A percentile compares a stretch with the other conserved stretches of the same genome.
Evolutionary conservation across 1,140 invertebrate species (phyloP).

Genomic region (Drosophila orosa): DNA sequence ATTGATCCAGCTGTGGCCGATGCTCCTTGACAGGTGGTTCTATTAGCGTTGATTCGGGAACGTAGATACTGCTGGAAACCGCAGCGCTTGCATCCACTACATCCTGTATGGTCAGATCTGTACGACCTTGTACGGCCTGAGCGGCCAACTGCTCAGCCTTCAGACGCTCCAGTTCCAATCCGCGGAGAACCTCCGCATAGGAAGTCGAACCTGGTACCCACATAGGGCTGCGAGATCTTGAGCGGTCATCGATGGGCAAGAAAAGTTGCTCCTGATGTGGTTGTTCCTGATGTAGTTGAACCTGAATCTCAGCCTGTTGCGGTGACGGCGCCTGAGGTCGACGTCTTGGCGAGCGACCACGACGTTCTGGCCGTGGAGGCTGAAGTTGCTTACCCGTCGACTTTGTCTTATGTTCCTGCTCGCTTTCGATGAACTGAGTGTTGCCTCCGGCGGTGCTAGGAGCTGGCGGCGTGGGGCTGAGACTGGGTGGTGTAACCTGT

Average conservation of each 20-base stretch:
- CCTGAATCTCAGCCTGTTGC: constrained; percentile 33
- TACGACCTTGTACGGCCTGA: constrained; percentile 37
- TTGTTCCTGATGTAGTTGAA: constrained; percentile 45
- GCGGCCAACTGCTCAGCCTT: constrained; percentile 59
- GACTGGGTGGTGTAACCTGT: constrained; percentile 39
- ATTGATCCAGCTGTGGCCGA: constrained; percentile 37
- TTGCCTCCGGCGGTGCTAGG: constrained; percentile 51
- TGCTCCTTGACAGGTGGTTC: constrained; percentile 18
- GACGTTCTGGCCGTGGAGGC: constrained; percentile 63
- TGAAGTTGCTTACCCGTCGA: constrained; percentile 63
- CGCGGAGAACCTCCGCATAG: constrained; percentile 91
- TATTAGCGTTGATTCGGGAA: constrained; percentile 32
- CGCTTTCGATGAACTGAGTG: constrained; percentile 60
- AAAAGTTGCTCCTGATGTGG: constrained; percentile 59
- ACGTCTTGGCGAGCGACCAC: constrained; percentile 72
- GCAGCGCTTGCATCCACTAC: constrained; percentile 64
- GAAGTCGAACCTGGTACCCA: constrained; percentile 90
- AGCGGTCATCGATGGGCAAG: constrained; percentile 76
- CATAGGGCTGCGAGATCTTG: constrained; percentile 89
- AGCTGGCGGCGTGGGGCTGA: constrained; percentile 25
- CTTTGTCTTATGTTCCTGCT: constrained; percentile 47
- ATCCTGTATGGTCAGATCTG: constrained; percentile 69
- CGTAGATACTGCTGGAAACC: constrained; percentile 20
- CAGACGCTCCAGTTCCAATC: constrained; percentile 84
- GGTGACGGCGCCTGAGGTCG: constrained; percentile 28